Evolutionary conservation across 2,113 vertebrate genomes (phyloP).

Genomic region (Rhynchomys soricoides): DNA sequence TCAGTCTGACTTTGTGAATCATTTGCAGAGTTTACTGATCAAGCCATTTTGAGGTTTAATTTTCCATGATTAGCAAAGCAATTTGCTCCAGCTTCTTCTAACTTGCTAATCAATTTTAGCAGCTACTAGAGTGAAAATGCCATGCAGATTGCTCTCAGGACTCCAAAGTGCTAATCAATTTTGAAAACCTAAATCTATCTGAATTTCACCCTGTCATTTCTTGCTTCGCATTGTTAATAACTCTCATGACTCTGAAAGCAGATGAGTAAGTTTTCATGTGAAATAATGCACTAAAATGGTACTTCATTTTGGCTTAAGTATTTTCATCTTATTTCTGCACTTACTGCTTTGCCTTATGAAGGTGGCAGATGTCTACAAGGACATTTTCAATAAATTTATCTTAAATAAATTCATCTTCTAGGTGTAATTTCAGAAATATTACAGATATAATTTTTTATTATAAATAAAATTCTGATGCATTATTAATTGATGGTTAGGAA

Average conservation of each 20-base stretch:
- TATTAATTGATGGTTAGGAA: background rate
- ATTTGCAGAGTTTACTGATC: conserved; percentile 74
- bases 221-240: conserved; percentile 71
- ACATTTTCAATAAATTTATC: background rate
- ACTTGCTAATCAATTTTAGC: conserved; percentile 83
- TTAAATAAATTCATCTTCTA: background rate
- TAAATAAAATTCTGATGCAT: background rate
- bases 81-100: conserved; percentile 75
- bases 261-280: conserved; percentile 55
- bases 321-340: background rate
- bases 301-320: background rate
- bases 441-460: background rate
- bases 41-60: conserved; percentile 81
- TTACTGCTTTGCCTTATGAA: background rate
- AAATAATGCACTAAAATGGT: conserved; percentile 68
- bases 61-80: conserved; percentile 80
- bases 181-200: conserved; percentile 80
- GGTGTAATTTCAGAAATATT: background rate
- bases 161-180: conserved; percentile 78
- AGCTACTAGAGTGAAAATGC: conserved; percentile 75
- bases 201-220: conserved; percentile 74
- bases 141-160: conserved; percentile 67
- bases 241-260: conserved; percentile 73
- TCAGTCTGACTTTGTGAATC: conserved; percentile 63
- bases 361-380: background rate